Evolutionary conservation across 2,888 invertebrate species (phyloP), one percentile per base, ranked within the genome.

Genomic region (Spialia ferax): DNA sequence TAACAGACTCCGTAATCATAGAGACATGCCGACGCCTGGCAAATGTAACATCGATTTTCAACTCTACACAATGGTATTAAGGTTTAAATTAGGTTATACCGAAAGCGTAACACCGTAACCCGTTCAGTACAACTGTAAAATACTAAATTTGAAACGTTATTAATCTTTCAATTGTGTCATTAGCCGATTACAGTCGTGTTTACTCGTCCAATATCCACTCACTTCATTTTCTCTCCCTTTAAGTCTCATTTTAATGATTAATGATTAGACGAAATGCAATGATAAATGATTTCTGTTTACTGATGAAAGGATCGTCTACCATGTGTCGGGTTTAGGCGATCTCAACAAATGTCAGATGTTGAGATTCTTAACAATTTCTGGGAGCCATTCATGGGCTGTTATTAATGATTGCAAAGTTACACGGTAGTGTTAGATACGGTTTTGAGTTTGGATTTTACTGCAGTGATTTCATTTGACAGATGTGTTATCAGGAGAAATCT

Each of bases 151-250:
- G 73, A 77, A 78, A 86, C 77, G 84, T 81, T 89, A 92, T 92
- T 91, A 87, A 92, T 92, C 92, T 86, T 89, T 85, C 74, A 89
- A 93, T 92, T 91, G 89, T 89, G 88, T 88, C 89, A 91, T 91
- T 90, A 88, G 83, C 80, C 73, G 80, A 77, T 73, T 79, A 81
- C 72, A 78, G 75, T 84, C 84, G 80, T 89, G 88, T 92, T 91
- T 91, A 91, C 90, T 89, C 79, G 79, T 80, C 76, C 80, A 79
- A 85, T 81, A 83, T 81, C 78, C 81, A 83, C 75, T 86, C 88
- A 88, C 85, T 91, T 92, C 92, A 92, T 93, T 91, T 93, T 93
- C 89, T 91, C 88, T 92, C 90, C 87, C 89, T 93, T 92, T 91
- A 93, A 92, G 89, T 91, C 92, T 91, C 91, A 91, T 93, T 93